Conservation (phyloP, 2,113 vertebrate species). For the Chamaetylas fuelleborni region DNA sequence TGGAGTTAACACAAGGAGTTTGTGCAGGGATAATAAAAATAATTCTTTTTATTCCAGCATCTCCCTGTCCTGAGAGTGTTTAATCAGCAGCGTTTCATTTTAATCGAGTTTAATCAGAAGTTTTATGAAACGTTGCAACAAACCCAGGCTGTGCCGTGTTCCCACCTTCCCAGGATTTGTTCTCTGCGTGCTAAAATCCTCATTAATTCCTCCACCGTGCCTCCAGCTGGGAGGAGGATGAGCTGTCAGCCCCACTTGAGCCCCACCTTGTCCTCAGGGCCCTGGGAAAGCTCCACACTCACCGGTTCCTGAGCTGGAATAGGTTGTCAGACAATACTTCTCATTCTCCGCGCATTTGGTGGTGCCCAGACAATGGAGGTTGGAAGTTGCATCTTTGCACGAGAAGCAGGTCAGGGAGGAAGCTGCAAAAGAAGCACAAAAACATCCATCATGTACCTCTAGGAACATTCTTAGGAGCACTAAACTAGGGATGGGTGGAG, state of each 20-base stretch:
- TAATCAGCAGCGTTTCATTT: background rate
- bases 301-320: background rate
- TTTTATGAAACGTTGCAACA: rapidly evolving
- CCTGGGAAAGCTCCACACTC: background rate
- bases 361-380: background rate
- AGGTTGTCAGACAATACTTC: slow-evolving; percentile 51
- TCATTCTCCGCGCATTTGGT: background rate
- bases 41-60: background rate
- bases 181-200: background rate
- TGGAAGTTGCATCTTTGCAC: slow-evolving; percentile 24
- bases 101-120: background rate
- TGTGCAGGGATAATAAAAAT: background rate
- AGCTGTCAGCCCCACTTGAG: background rate
- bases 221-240: background rate
- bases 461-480: background rate
- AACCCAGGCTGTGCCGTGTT: background rate
- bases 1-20: background rate
- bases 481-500: background rate
- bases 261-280: background rate
- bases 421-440: background rate
- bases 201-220: background rate
- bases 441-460: background rate
- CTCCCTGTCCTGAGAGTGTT: background rate
- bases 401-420: slow-evolving; percentile 35
- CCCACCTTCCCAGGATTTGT: background rate